Base-by-base conservation (phyloP, 2,888 invertebrate genomes). In the Drosophila multiciliata region DNA sequence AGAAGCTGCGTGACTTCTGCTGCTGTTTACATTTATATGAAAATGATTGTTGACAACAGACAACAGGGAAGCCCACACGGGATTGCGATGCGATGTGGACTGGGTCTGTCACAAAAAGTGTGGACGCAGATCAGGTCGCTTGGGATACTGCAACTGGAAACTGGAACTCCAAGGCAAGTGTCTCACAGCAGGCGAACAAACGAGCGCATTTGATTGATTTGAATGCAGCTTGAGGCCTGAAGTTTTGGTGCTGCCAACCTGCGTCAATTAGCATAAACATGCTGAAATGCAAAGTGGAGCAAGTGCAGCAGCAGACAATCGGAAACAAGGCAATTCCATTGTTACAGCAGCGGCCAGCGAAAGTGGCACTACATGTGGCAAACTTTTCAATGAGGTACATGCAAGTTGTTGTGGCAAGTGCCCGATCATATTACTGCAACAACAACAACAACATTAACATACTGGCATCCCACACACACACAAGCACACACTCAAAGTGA, bases 251-350 rank as follows among this genome's bases (percentile, higher is more conserved):
- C 83, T 87, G 88, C 88, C 88, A 88, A 85, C 88, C 71, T 83
- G 88, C 49, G 58, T 61, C 86, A 88, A 86, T 86, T 86, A 86
- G 85, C 85, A 86, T 86, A 80, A 83, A 80, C 83, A 72, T 78
- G 85, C 73, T 88, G 83, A 86, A 86, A 82, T 64, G 69, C 85
- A 87, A 85, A 83, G 82, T 86, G 82, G 85, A 86, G 88, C 85
- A 88, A 80, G 82, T 84, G 87, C 77, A 80, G 64, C 58, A 53
- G 20, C 26, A 20, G 55, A 35, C 32, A 53, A 20, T 26, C 48
- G 72, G 66, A 29, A 71, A 83, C 82, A 89, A 87, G 76, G 80
- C 68, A 35, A 49, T 59, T 23, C 55, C 88, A 78, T 83, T 80
- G 87, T 83, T 78, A 40, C 48, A 40, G 48, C 42, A 60, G 49